Evolutionary conservation across 2,113 vertebrate genomes (phyloP).

Genomic region (Eulemur rufifrons): DNA sequence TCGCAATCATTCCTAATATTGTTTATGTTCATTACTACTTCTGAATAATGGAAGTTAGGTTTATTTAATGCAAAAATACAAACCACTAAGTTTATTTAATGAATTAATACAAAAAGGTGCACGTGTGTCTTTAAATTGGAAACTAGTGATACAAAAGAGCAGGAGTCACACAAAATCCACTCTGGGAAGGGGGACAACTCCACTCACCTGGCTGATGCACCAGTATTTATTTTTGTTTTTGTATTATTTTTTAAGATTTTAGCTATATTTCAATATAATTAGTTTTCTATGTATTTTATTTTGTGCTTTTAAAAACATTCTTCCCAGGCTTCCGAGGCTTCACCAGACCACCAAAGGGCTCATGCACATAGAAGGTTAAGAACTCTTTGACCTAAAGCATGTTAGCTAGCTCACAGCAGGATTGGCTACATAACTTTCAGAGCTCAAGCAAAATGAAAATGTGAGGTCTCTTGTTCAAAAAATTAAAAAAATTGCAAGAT

Average conservation of each 20-base stretch:
- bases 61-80: background rate
- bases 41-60: background rate
- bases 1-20: background rate
- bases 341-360: background rate
- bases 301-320: background rate
- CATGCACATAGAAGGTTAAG: background rate
- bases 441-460: background rate
- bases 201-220: background rate
- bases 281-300: background rate
- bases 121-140: background rate
- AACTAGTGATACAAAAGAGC: background rate
- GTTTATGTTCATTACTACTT: background rate
- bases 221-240: no score
- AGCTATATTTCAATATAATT: background rate
- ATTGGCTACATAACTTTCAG: background rate
- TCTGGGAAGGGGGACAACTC: background rate
- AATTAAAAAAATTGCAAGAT: background rate
- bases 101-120: background rate
- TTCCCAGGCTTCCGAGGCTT: background rate
- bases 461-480: background rate
- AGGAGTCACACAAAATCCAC: background rate
- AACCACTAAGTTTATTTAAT: no score
- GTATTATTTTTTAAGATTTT: background rate
- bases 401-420: background rate
- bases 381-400: background rate